Percentiles rank a stretch among this genome's conserved stretches.
phyloP scores from a whole-genome alignment of 1,140 invertebrate species.

The Mercenaria mercenaria region DNA sequence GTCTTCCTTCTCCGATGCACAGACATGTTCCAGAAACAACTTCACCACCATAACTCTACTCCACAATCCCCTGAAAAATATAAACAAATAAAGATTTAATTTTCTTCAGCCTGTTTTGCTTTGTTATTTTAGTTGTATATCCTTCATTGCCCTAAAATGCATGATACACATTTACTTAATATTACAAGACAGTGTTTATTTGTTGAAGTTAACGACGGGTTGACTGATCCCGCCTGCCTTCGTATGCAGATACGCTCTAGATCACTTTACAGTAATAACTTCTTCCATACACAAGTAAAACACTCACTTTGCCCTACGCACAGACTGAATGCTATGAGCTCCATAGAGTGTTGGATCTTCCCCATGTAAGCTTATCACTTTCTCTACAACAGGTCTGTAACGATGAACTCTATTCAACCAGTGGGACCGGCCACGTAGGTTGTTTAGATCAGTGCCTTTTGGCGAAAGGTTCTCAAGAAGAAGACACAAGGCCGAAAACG shows the following conservation, averaged over 20 bases:
- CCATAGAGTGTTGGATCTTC: constrained; percentile 47
- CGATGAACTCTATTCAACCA: constrained; percentile 54
- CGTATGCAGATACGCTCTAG: too few relatives aligned
- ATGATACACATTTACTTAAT: too few relatives aligned
- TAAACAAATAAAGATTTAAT: too few relatives aligned
- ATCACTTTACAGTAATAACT: too few relatives aligned
- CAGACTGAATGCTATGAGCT: constrained; percentile 26
- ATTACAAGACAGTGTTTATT: too few relatives aligned
- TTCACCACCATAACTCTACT: constrained; percentile 51
- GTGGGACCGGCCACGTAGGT: neutral
- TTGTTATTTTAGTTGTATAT: too few relatives aligned
- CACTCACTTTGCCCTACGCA: constrained; percentile 41
- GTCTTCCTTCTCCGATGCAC: constrained; percentile 31
- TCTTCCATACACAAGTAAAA: too few relatives aligned
- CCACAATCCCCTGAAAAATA: constrained; percentile 34
- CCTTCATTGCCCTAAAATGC: too few relatives aligned
- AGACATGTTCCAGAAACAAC: constrained; percentile 58
- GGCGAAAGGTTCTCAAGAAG: constrained; percentile 38
- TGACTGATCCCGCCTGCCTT: too few relatives aligned
- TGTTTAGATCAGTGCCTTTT: constrained; percentile 2
- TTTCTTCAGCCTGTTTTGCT: too few relatives aligned
- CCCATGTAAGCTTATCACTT: constrained; percentile 31
- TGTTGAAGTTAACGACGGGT: too few relatives aligned
- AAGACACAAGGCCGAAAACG: constrained; percentile 54
- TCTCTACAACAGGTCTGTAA: constrained; percentile 55